Conservation (phyloP, 2,888 invertebrate species). For the Celastrina argiolus region DNA sequence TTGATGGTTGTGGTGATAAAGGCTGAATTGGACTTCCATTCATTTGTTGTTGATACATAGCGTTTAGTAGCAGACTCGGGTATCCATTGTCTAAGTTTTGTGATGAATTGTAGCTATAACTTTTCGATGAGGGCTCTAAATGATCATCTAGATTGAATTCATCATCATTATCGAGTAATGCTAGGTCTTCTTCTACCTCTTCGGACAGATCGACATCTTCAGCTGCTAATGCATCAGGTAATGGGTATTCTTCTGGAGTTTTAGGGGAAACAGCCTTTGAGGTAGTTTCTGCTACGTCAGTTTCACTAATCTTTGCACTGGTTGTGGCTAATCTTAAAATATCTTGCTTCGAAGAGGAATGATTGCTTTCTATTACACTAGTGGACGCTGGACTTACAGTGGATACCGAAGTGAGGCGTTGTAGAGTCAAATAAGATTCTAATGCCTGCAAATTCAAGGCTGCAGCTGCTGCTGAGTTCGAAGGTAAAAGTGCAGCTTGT, state of each 20-base stretch:
- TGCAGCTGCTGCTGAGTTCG: conserved; percentile 89
- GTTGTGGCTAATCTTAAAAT: conserved; percentile 81
- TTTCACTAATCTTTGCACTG: conserved; percentile 71
- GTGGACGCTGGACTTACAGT: conserved; percentile 64
- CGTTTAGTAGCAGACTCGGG: conserved; percentile 83
- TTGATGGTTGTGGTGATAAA: conserved; percentile 64
- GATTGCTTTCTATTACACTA: conserved; percentile 49
- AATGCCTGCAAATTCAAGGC: conserved; percentile 91
- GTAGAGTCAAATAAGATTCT: conserved; percentile 90
- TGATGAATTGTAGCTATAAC: conserved; percentile 66
- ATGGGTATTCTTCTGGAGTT: conserved; percentile 69
- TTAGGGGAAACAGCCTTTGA: conserved; percentile 65
- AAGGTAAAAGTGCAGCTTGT: conserved; percentile 88
- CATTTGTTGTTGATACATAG: conserved; percentile 80
- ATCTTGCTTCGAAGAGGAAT: conserved; percentile 79
- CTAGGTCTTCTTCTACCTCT: conserved; percentile 85
- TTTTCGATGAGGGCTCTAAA: conserved; percentile 67
- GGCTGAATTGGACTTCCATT: conserved; percentile 68
- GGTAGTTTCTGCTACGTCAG: conserved; percentile 56
- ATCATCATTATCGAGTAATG: conserved; percentile 86
- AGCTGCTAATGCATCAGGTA: conserved; percentile 72
- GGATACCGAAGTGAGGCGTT: conserved; percentile 85
- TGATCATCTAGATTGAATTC: conserved; percentile 80
- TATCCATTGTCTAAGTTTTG: conserved; percentile 82
- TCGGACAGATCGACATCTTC: conserved; percentile 83